Conservation (phyloP, 2,113 vertebrate species). For the Labeo catla region DNA sequence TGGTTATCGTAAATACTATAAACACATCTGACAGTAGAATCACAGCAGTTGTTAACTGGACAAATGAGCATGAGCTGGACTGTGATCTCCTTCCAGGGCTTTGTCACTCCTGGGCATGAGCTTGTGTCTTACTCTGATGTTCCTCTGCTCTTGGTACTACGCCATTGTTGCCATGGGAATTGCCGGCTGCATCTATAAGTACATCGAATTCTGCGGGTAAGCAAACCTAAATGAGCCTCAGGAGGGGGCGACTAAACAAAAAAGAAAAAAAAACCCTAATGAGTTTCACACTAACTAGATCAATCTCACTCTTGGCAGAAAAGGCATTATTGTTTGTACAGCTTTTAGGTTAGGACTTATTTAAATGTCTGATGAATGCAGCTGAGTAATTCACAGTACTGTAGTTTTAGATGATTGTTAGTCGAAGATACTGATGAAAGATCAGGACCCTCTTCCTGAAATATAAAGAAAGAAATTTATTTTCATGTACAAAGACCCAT, state of each 20-base stretch:
- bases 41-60: background rate
- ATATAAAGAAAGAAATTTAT: background rate
- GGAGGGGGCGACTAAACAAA: background rate
- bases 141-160: constrained; percentile 99
- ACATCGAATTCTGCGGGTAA: constrained; percentile 97
- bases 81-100: constrained; percentile 78
- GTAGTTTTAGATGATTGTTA: background rate
- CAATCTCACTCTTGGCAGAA: constrained; percentile 38
- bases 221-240: constrained; percentile 57
- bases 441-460: background rate
- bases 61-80: background rate
- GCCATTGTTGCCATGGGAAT: constrained; percentile 96
- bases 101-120: constrained; percentile 99
- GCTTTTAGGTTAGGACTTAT: constrained; percentile 12
- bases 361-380: constrained; percentile 17
- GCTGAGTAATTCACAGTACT: background rate
- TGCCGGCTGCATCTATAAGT: constrained; percentile 98
- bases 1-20: background rate
- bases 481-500: too few species aligned
- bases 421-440: background rate
- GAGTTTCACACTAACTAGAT: constrained; percentile 23
- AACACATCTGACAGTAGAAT: background rate
- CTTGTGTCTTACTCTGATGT: constrained; percentile 95
- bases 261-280: constrained; percentile 11
- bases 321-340: constrained; percentile 29